Evolutionary conservation across 2,797 vertebrate species (phyloP), one percentile per base, ranked within the genome.

Genomic region (Aplochiton taeniatus): DNA sequence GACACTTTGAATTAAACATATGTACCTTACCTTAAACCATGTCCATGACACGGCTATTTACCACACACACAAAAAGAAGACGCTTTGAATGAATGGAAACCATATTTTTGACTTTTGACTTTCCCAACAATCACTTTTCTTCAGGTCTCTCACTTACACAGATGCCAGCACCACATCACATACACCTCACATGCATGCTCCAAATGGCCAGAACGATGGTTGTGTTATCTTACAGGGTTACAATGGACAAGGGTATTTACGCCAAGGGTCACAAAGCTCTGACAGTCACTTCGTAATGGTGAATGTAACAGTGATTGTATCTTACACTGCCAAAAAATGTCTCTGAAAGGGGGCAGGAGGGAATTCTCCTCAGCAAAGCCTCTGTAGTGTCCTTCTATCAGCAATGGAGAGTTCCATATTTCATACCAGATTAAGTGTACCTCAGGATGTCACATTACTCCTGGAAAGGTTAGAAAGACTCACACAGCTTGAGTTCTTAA

Each of bases 151-250:
- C 90, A 88, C 87, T 81, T 88, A 87, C 87, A 93, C 87, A 91
- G 90, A 89, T 83, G 88, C 86, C 91, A 91, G 88, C 87, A 90
- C 87, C 90, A 91, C 87, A 55, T 90, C 89, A 92, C 89, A 90
- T 89, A 92, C 89, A 90, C 87, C 88, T 93, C 88, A 90, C 92
- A 93, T 90, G 90, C 92, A 92, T 91, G 90, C 90, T 91, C 85
- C 85, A 89, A 95, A 96, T 93, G 87, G 91, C 91, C 89, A 84
- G 92, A 93, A 93, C 90, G 87, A 91, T 86, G 83, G 83, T 84
- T 83, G 84, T 88, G 79, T 73, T 94, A 93, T 56, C 87, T 93
- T 95, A 97, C 93, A 95, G 93, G 87, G 85, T 90, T 90, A 91
- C 89, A 82, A 91, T 84, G 84, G 88, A 90, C 88, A 85, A 82